These are phyloP conservation scores for Hartigia nigra DNA, from an alignment of 2,888 invertebrate genomes.

Conservation along the genomic window DNA sequence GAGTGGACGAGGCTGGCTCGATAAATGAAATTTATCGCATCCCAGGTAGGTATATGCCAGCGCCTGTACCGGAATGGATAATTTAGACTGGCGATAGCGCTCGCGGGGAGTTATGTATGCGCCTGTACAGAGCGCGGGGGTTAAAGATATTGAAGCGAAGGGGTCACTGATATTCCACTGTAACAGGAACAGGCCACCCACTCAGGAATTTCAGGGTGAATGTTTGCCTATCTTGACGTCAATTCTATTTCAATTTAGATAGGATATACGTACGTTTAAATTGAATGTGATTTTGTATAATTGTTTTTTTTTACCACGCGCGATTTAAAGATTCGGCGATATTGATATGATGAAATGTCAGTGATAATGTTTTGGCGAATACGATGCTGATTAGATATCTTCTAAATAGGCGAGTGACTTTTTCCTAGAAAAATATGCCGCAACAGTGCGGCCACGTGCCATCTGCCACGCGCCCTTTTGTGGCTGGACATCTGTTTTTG, in stretches of 20 bases:
- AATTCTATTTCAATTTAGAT: not conserved
- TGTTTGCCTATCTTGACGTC: not conserved
- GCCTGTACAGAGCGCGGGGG: conserved; percentile 13
- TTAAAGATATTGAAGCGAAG: conserved; percentile 4
- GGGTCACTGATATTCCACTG: not conserved
- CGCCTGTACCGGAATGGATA: conserved; percentile 6
- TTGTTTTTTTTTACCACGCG: not conserved
- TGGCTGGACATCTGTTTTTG: conserved; percentile 40
- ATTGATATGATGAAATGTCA: not conserved
- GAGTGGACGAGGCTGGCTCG: conserved; percentile 30
- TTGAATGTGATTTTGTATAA: not conserved
- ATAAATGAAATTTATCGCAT: conserved; percentile 45
- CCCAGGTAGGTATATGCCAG: conserved; percentile 22
- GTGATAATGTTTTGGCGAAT: not conserved
- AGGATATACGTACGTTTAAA: not conserved
- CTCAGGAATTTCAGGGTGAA: not conserved
- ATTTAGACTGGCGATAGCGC: conserved; percentile 9
- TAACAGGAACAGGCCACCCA: not conserved
- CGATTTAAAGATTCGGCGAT: not conserved
- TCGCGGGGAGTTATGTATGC: conserved; percentile 20
- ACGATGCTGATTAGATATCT: not conserved
- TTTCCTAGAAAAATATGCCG: not conserved
- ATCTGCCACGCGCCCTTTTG: conserved; percentile 31
- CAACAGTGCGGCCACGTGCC: conserved; percentile 19
- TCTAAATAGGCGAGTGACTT: not conserved